Base-by-base conservation (phyloP, 2,797 vertebrate species). In the Odontamblyopus rebecca region DNA sequence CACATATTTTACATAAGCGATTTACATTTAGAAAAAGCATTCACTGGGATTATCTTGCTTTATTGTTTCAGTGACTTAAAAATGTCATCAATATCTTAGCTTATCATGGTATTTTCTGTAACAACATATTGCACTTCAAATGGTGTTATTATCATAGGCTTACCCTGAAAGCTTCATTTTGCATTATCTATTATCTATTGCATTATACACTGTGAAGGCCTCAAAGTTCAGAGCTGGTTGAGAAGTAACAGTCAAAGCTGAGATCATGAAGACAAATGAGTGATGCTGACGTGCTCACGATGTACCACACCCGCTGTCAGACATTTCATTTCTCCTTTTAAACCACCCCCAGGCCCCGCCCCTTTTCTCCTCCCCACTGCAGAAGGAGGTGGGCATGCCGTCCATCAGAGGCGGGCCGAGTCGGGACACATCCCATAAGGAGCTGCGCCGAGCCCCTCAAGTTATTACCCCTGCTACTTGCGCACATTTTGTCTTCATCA, bases 401-500 rank as follows among this genome's bases (percentile, higher is more conserved):
- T 86, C 80, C 74, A 85, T 89, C 86, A 87, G 84, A 76, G 80
- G 78, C 60, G 50, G 81, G 80, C 72, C 16, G 56, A 79, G 80
- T 50, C 8, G 26, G 85, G 83, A 89, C 86, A 79, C 62, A 51
- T 80, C 85, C 89, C 83, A 89, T 82, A 80, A 89, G 88, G 86
- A 92, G 82, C 89, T 70, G 83, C 80, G 66, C 68, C 82, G 87
- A 89, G 88, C 88, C 87, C 84, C 89, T 83, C 88, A 82, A 89
- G 88, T 91, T 93, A 92, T 93, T 92, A 93, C 86, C 81, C 76
- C 79, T 48, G 80, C 85, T 90, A 85, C 81, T 82, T 75, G 27
- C 82, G 79, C 85, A 86, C 85, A 84, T 92, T 94, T 91, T 93
- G 91, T 94, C 93, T 94, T 93, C 91, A 93, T 94, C 92, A 94